phyloP scores from a whole-genome alignment of 2,113 vertebrate genomes.

The Sorex araneus region DNA sequence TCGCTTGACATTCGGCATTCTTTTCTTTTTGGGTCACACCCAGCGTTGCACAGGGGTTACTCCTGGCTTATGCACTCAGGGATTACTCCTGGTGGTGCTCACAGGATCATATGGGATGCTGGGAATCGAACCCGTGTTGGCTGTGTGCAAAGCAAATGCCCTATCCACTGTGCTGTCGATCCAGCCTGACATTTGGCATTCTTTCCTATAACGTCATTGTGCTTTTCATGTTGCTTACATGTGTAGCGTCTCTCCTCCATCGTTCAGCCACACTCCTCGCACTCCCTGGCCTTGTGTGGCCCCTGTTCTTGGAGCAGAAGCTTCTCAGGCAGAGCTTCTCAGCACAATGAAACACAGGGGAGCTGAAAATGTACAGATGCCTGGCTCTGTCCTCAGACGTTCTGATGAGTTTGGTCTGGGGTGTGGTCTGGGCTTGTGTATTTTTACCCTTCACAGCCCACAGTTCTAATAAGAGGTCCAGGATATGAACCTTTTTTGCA shows the following conservation, averaged over 20 bases:
- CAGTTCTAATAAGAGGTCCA: not conserved
- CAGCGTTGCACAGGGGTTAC: too few species aligned
- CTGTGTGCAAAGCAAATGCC: too few species aligned
- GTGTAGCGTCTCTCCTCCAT: not conserved
- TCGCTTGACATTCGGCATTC: not conserved
- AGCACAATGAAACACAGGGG: not conserved
- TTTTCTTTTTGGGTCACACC: too few species aligned
- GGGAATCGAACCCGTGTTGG: too few species aligned
- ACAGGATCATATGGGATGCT: too few species aligned
- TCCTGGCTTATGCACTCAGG: too few species aligned
- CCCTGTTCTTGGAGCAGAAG: not conserved
- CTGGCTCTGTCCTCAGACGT: not conserved
- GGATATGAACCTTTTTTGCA: not conserved
- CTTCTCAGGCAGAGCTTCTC: not conserved
- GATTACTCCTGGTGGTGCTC: too few species aligned
- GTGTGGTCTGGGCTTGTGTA: not conserved
- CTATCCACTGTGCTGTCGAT: too few species aligned
- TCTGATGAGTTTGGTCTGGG: constrained; percentile 13
- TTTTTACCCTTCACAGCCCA: not conserved
- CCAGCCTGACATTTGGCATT: not conserved
- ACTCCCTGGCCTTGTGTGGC: not conserved
- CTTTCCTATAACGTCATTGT: not conserved
- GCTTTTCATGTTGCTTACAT: not conserved
- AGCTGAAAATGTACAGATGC: constrained; percentile 20
- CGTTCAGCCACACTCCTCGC: not conserved